These are phyloP conservation scores for Crenuchus spilurus DNA, from an alignment of 2,797 vertebrate genomes.

Conservation along the genomic window DNA sequence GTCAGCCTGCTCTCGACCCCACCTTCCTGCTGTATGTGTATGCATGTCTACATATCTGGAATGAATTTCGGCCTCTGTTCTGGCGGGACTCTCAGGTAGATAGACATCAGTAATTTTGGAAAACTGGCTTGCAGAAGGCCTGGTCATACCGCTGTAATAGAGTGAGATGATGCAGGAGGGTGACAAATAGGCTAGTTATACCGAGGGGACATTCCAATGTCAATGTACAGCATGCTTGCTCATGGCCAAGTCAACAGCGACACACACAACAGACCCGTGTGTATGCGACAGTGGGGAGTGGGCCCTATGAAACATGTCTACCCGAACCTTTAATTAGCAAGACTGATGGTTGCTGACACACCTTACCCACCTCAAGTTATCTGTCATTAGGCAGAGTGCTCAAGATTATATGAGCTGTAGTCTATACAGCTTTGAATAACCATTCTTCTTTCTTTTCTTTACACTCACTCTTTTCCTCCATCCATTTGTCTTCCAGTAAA, in stretches of 20 bases:
- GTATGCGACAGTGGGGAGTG: constrained; percentile 29
- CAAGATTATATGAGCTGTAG: constrained; percentile 49
- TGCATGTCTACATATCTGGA: constrained; percentile 1
- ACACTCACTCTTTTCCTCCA: background rate
- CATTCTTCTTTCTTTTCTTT: constrained; percentile 25
- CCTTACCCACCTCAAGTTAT: constrained; percentile 56
- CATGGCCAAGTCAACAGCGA: constrained; percentile 30
- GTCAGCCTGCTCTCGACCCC: constrained; percentile 46
- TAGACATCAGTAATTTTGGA: constrained; percentile 36
- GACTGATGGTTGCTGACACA: constrained; percentile 63
- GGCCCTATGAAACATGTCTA: constrained; percentile 49
- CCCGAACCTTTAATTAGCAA: constrained; percentile 62
- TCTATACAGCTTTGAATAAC: constrained; percentile 42
- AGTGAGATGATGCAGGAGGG: background rate
- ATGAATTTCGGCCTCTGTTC: background rate
- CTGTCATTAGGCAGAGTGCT: constrained; percentile 60
- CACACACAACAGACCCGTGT: constrained; percentile 27
- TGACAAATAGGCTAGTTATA: constrained; percentile 27
- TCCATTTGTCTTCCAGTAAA: too few species aligned
- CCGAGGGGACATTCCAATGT: constrained; percentile 48
- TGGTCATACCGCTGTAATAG: background rate
- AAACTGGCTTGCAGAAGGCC: background rate
- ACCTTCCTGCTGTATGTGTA: background rate
- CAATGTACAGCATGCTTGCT: constrained; percentile 31
- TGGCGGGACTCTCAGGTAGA: constrained; percentile 21